phyloP scores from a whole-genome alignment of 2,888 invertebrate genomes.

The Branchellion lobata region DNA sequence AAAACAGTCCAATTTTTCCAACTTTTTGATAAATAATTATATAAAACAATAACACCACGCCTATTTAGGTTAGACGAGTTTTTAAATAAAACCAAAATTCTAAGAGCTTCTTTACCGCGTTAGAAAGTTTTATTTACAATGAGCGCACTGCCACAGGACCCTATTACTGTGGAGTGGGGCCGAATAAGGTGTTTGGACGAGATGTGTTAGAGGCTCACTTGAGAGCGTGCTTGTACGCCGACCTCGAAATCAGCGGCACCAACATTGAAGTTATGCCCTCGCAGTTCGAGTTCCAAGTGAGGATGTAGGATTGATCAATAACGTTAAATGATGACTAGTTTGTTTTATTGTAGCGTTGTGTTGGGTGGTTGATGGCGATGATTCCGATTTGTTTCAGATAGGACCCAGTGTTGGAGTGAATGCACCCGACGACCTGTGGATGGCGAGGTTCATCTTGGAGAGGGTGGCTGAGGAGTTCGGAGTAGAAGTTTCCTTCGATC shows the following conservation, averaged over 20 bases:
- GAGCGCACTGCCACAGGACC: slow-evolving; percentile 69
- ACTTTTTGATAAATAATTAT: too few species aligned
- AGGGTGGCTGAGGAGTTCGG: slow-evolving; percentile 65
- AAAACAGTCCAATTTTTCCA: too few species aligned
- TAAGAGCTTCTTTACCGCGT: too few species aligned
- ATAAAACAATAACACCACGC: too few species aligned
- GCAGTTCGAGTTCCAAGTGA: slow-evolving; percentile 64
- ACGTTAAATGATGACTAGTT: too few species aligned
- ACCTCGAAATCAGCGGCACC: slow-evolving; percentile 85
- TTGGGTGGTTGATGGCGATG: too few species aligned
- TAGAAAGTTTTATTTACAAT: too few species aligned
- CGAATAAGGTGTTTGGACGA: slow-evolving; percentile 88
- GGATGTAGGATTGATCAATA: not conserved
- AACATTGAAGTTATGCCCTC: slow-evolving; percentile 99
- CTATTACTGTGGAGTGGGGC: slow-evolving; percentile 96
- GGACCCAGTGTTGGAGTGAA: slow-evolving; percentile 84
- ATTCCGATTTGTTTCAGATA: too few species aligned
- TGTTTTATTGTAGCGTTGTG: too few species aligned
- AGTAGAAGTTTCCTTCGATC: slow-evolving; percentile 64
- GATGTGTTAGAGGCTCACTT: slow-evolving; percentile 97
- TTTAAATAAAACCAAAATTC: too few species aligned
- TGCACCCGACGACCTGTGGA: slow-evolving; percentile 66
- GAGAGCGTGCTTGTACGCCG: slow-evolving; percentile 87
- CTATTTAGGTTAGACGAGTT: too few species aligned
- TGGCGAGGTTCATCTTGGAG: slow-evolving; percentile 64